A percentile compares a stretch with the other conserved stretches of the same genome.
Evolutionary conservation across 1,140 invertebrate genomes (phyloP).

Genomic region (Trachymyrmex septentrionalis): DNA sequence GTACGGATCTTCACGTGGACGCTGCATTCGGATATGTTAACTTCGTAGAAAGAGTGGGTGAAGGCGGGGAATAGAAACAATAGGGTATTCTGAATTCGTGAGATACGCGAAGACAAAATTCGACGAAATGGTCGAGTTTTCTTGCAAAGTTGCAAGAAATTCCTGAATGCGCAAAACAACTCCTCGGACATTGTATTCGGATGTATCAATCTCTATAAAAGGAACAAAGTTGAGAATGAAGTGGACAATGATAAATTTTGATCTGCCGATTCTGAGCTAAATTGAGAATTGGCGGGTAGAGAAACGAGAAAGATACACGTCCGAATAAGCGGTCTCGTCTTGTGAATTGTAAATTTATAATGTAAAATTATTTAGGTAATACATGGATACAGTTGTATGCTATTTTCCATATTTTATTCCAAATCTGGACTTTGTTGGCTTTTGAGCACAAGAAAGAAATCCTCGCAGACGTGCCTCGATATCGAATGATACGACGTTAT

Average conservation of each 20-base stretch:
- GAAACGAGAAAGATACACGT: neutral
- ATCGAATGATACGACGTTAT: neutral
- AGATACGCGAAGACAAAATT: conserved; percentile 27
- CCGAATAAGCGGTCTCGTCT: neutral
- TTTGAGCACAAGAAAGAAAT: neutral
- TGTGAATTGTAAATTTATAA: neutral
- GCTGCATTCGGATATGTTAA: conserved; percentile 79
- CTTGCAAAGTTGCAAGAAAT: neutral
- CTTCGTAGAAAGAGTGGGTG: conserved; percentile 69
- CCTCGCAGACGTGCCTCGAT: neutral
- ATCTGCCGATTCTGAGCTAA: neutral
- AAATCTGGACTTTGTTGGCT: neutral
- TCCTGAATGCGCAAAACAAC: neutral
- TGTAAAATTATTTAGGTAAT: neutral
- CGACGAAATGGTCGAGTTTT: neutral
- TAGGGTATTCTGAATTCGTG: neutral
- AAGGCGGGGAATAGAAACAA: conserved; percentile 24
- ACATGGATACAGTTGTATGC: neutral
- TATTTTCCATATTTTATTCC: neutral
- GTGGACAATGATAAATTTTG: neutral
- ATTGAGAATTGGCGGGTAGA: neutral
- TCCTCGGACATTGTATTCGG: neutral
- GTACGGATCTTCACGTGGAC: conserved; percentile 72
- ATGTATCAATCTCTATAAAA: conserved; percentile 9
- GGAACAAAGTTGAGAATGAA: neutral